Evolutionary conservation across 2,797 vertebrate species (phyloP).

Genomic region (Oryzias dopingdopingensis): DNA sequence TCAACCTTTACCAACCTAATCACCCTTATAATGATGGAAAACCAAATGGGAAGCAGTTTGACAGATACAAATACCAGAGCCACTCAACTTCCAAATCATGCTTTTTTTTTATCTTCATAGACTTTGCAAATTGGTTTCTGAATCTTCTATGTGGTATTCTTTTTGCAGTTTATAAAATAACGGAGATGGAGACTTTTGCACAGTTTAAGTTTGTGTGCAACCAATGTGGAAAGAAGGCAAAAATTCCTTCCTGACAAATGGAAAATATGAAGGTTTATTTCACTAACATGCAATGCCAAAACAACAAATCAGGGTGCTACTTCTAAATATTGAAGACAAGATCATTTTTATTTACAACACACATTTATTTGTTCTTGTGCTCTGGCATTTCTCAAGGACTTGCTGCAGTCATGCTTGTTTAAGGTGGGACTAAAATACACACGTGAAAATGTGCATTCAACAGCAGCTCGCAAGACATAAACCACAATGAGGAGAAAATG

Average conservation of each 20-base stretch:
- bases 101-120: not conserved
- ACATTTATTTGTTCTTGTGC: slow-evolving; percentile 1
- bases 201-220: not conserved
- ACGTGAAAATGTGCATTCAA: slow-evolving; percentile 56
- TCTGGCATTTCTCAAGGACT: slow-evolving; percentile 58
- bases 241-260: not conserved
- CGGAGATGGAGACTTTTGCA: not conserved
- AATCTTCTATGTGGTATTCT: not conserved
- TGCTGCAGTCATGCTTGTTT: slow-evolving; percentile 17
- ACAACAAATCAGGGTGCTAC: slow-evolving; percentile 10
- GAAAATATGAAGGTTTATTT: slow-evolving; percentile 12
- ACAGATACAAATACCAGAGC: slow-evolving; percentile 57
- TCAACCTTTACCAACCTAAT: slow-evolving; percentile 5
- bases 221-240: not conserved
- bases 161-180: slow-evolving; percentile 7
- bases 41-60: slow-evolving; percentile 40
- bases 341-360: not conserved
- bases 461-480: slow-evolving; percentile 26
- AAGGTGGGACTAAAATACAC: slow-evolving; percentile 44
- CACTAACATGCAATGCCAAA: slow-evolving; percentile 7
- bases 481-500: slow-evolving; percentile 46
- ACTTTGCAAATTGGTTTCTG: not conserved
- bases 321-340: not conserved
- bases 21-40: slow-evolving; percentile 21
- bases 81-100: slow-evolving; percentile 3